Base-by-base conservation (phyloP, 2,797 vertebrate species). In the Cynodonichthys magdalenae region DNA sequence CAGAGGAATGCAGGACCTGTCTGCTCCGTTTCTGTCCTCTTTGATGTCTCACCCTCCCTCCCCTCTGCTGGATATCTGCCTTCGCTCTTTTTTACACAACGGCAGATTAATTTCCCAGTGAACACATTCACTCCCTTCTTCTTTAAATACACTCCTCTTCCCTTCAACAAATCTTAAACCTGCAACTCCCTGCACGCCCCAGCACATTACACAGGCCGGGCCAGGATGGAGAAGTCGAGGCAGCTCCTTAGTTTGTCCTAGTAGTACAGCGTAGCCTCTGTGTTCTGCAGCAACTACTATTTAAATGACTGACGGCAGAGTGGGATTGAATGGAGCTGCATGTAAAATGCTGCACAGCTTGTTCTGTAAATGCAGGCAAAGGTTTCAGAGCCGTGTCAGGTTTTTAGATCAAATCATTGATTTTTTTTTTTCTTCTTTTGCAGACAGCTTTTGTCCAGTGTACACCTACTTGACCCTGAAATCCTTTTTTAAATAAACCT, bases 241-340 rank as follows among this genome's bases (percentile, higher is more conserved):
- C 85, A 83, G 82, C 82, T 75, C 77, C 60, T 36, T 92, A 91
- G 92, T 83, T 66, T 80, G 71, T 93, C 89, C 91, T 90, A 93
- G 89, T 92, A 92, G 92, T 92, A 87, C 75, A 64, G 66, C 51
- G 45, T 53, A 27, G 77, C 73, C 82, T 61, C 69, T 60, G 71
- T 77, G 70, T 62, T 69, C 83, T n/a, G 60, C 63, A 34, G 65
- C 53, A 71, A 79, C 65, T 74, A 75, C 59, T 31, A 41, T 54
- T 65, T 74, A 75, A 83, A 67, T 36, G 70, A 70, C 65, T 52
- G 39, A 45, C 62, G 56, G 71, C 46, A 65, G 60, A 55, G 19
- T 31, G 65, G 49, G 70, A 49, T 3, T 53, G 49, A 51, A 27
- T 41, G 15, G 19, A 47, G 4, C 42, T 39, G 63, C 24, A 18